phyloP scores from a whole-genome alignment of 1,140 invertebrate genomes.

The Homalodisca vitripennis region DNA sequence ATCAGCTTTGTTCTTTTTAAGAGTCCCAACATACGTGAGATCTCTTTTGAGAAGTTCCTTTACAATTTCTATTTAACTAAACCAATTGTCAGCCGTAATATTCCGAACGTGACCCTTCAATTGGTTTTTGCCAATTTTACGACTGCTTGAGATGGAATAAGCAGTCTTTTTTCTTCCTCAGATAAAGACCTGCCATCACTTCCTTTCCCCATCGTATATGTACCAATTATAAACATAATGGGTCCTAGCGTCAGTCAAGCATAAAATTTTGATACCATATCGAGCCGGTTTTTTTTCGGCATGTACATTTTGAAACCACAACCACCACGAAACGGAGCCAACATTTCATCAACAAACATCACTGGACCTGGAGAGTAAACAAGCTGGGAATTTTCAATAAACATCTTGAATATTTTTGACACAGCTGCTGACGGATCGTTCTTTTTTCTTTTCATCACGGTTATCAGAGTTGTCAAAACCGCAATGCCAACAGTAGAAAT shows the following conservation, averaged over 20 bases:
- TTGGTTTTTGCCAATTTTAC: conserved; percentile 39
- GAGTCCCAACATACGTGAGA: conserved; percentile 45
- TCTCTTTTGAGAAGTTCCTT: conserved; percentile 23
- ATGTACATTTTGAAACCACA: conserved; percentile 48
- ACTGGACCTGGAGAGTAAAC: conserved; percentile 35
- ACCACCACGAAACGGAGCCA: conserved; percentile 45
- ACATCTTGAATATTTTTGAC: conserved; percentile 41
- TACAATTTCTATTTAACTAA: conserved; percentile 39
- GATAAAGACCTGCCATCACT: conserved; percentile 5
- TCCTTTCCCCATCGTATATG: conserved; percentile 31
- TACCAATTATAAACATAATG: conserved; percentile 33
- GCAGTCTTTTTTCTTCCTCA: conserved; percentile 16
- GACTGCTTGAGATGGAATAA: conserved; percentile 37
- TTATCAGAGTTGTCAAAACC: conserved; percentile 23
- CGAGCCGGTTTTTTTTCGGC: conserved; percentile 50
- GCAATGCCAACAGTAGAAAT: conserved; percentile 31
- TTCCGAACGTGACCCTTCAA: conserved; percentile 26
- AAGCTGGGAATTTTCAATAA: conserved; percentile 42
- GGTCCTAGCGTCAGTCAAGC: conserved; percentile 19
- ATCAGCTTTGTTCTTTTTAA: conserved; percentile 51
- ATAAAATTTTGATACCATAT: conserved; percentile 43
- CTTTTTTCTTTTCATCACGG: conserved; percentile 8
- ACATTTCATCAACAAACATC: conserved; percentile 43
- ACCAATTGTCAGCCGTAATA: conserved; percentile 39
- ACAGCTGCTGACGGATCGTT: conserved; percentile 18